Conservation (phyloP, 2,888 invertebrate species). For the Petrolisthes manimaculis region DNA sequence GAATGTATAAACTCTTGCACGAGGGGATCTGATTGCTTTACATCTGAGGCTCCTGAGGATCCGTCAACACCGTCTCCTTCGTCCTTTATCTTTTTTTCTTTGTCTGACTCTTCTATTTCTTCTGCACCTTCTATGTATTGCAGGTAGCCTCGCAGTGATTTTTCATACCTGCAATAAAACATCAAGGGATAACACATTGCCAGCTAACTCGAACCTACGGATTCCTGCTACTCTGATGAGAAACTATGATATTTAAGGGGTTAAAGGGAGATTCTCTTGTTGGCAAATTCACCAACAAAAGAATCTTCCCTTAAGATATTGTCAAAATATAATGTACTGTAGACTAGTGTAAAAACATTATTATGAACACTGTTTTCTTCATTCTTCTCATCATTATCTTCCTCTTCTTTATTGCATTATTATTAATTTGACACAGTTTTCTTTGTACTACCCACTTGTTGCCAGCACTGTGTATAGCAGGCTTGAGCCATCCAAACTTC, state of each 20-base stretch:
- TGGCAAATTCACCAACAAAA: background rate
- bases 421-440: background rate
- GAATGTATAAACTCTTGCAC: constrained; percentile 56
- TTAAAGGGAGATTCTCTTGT: no score
- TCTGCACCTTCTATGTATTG: constrained; percentile 55
- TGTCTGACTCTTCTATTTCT: constrained; percentile 42
- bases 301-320: no score
- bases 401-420: no score
- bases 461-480: constrained; percentile 52
- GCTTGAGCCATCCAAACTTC: constrained; percentile 59
- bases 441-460: constrained; percentile 37
- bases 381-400: no score
- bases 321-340: no score
- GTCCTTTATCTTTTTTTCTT: constrained; percentile 24
- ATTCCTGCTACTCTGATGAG: no score
- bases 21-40: constrained; percentile 46
- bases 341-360: no score
- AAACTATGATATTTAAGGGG: no score
- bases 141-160: constrained; percentile 47
- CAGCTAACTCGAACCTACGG: no score
- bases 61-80: constrained; percentile 22
- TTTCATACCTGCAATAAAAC: constrained; percentile 45
- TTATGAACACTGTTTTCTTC: background rate
- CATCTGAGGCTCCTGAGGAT: constrained; percentile 17
- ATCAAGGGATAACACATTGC: no score